These are phyloP conservation scores for Zaprionus africanus DNA, from an alignment of 1,140 invertebrate species.

Conservation along the genomic window DNA sequence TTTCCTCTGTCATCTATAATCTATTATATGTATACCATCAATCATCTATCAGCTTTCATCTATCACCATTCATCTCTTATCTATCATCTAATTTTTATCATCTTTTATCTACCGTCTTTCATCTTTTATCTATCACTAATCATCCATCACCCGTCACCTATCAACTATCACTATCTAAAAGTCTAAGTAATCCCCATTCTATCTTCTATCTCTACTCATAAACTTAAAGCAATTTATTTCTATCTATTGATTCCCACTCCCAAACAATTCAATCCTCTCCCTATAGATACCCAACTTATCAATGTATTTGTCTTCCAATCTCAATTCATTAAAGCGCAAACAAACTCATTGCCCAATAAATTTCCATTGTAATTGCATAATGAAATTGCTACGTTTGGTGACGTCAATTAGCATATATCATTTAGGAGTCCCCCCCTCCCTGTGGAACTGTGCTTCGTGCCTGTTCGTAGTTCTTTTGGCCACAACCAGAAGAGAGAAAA, in stretches of 20 bases:
- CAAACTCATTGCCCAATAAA: not conserved
- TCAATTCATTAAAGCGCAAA: constrained; percentile 1
- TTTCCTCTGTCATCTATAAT: no score
- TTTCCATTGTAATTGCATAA: constrained; percentile 8
- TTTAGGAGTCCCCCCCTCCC: not conserved
- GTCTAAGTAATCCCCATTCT: no score
- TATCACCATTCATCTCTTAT: no score
- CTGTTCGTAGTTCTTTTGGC: not conserved
- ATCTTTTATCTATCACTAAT: no score
- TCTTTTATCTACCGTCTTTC: no score
- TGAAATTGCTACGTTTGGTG: constrained; percentile 1
- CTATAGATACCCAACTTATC: not conserved
- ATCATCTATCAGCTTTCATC: no score
- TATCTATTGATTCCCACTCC: not conserved
- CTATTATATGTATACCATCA: no score
- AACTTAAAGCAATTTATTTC: no score
- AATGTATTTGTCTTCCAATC: not conserved
- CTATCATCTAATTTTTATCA: no score
- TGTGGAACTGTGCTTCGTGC: not conserved
- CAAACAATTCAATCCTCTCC: not conserved
- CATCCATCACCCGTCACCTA: no score
- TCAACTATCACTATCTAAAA: no score
- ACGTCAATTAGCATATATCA: constrained; percentile 10
- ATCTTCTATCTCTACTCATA: no score
- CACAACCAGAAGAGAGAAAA: not conserved